These are phyloP conservation scores for Ia io DNA, from an alignment of 2,113 vertebrate genomes.

Conservation along the genomic window DNA sequence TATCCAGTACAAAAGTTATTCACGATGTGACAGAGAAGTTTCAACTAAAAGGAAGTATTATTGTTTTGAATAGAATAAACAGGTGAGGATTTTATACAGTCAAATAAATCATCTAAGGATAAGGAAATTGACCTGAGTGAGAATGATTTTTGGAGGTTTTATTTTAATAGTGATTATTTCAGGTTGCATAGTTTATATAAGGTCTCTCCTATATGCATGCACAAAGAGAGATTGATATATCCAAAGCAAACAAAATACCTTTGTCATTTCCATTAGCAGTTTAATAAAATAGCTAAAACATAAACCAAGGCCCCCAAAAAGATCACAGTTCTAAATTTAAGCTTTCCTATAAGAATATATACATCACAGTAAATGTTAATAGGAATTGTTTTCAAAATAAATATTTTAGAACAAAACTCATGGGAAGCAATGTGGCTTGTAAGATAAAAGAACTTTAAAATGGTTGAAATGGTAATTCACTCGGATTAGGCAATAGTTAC, in stretches of 20 bases:
- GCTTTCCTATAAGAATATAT: not conserved
- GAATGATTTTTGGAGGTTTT: not conserved
- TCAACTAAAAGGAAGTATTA: not conserved
- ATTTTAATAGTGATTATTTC: conserved; percentile 16
- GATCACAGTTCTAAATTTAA: not conserved
- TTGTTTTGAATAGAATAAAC: not conserved
- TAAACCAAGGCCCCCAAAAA: not conserved
- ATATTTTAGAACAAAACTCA: not conserved
- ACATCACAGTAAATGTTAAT: not conserved
- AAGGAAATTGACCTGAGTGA: not conserved
- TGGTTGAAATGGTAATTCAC: not conserved
- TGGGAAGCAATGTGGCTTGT: not conserved
- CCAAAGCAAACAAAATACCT: not conserved
- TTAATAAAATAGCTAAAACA: not conserved
- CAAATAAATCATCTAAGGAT: not conserved
- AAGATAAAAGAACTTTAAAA: not conserved
- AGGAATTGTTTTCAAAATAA: conserved; percentile 13
- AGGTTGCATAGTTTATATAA: not conserved
- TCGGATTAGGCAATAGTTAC: not conserved
- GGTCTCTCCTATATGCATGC: not conserved
- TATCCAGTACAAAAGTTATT: not conserved
- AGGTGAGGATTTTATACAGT: not conserved
- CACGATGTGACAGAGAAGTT: not conserved
- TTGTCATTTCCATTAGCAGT: not conserved
- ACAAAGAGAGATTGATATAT: not conserved